These are phyloP conservation scores for Sebastes cheni DNA, from an alignment of 2,797 vertebrate species.

Conservation along the genomic window DNA sequence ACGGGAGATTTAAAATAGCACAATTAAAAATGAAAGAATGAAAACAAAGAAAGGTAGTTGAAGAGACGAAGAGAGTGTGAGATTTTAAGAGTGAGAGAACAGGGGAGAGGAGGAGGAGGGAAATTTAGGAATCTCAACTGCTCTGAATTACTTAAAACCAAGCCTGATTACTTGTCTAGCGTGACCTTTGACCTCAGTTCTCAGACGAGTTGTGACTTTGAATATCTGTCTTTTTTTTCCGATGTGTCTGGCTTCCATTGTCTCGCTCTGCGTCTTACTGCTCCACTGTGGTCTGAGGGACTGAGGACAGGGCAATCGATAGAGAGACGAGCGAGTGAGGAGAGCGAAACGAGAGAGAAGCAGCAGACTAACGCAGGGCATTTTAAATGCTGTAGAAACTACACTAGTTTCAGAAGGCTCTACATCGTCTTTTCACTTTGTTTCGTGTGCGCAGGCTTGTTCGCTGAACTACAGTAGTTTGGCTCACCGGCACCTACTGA, in stretches of 20 bases:
- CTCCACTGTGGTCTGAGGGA: neutral
- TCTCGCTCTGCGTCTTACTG: constrained; percentile 2
- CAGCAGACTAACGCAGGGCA: neutral
- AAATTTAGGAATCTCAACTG: neutral
- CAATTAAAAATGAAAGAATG: constrained; percentile 6
- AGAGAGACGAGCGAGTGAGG: neutral
- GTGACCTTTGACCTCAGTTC: constrained; percentile 29
- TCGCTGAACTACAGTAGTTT: neutral
- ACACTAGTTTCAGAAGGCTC: neutral
- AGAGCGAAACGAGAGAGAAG: neutral
- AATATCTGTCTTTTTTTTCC: constrained; percentile 4
- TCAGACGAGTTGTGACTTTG: constrained; percentile 10
- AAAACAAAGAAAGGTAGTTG: neutral
- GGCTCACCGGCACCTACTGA: neutral
- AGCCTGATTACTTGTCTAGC: neutral
- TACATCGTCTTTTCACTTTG: neutral
- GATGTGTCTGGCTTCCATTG: constrained; percentile 2
- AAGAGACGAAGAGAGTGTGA: neutral
- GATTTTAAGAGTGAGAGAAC: neutral
- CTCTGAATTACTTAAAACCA: constrained; percentile 5
- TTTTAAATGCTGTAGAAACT: constrained; percentile 16
- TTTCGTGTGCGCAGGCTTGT: neutral
- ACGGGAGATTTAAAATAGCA: constrained; percentile 1
- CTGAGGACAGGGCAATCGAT: constrained; percentile 32
- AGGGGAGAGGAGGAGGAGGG: neutral